Evolutionary conservation across 2,888 invertebrate species (phyloP).

Genomic region (Ornithoptera alexandrae): DNA sequence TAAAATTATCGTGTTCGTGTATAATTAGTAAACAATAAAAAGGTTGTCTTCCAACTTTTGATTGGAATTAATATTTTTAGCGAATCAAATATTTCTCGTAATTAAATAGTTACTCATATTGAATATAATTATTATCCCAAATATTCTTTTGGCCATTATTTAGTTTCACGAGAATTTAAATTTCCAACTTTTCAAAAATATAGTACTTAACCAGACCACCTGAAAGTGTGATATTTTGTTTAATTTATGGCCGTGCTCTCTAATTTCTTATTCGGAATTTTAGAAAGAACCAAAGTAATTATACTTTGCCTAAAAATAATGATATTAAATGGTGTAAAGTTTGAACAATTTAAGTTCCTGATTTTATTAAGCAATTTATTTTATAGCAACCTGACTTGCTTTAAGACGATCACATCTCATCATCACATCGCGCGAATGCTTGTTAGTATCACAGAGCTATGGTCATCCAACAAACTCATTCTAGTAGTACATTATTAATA

Average conservation of each 20-base stretch:
- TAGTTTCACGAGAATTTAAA: slow-evolving; percentile 48
- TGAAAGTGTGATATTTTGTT: slow-evolving; percentile 72
- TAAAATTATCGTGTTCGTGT: neutral
- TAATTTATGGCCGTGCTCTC: slow-evolving; percentile 65
- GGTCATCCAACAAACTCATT: slow-evolving; percentile 49
- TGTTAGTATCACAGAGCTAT: slow-evolving; percentile 58
- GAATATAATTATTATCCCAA: neutral
- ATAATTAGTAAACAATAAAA: slow-evolving; percentile 28
- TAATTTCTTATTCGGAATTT: slow-evolving; percentile 44
- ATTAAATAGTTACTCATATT: neutral
- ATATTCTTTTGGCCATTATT: slow-evolving; percentile 52
- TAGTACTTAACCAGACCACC: slow-evolving; percentile 75
- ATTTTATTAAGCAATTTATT: slow-evolving; percentile 32
- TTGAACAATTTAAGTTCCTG: slow-evolving; percentile 42
- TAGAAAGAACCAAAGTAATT: slow-evolving; percentile 18
- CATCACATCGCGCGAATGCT: slow-evolving; percentile 32
- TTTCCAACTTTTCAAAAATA: slow-evolving; percentile 47
- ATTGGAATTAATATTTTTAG: neutral
- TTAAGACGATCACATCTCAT: slow-evolving; percentile 29
- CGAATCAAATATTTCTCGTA: neutral
- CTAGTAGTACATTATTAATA: slow-evolving; percentile 49
- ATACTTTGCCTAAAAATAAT: slow-evolving; percentile 20
- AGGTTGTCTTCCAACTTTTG: slow-evolving; percentile 20
- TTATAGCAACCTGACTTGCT: slow-evolving; percentile 13
- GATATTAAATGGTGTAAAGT: slow-evolving; percentile 23